Evolutionary conservation across 1,140 invertebrate species (phyloP).

Genomic region (Tetramorium simillimum): DNA sequence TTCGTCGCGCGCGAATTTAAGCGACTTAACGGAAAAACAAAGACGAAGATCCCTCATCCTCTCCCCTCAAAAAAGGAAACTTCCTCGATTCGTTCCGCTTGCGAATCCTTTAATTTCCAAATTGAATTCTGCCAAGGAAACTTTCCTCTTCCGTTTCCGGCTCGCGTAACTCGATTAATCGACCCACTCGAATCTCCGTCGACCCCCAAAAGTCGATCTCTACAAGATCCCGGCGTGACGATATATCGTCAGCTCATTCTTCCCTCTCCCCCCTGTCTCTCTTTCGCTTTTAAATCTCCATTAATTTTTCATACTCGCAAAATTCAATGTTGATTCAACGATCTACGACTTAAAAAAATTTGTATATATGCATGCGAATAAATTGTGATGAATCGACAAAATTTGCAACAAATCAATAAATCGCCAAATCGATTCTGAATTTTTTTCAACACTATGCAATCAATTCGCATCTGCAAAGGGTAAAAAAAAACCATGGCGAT

Average conservation of each 20-base stretch:
- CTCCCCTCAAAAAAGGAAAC: slow-evolving; percentile 41
- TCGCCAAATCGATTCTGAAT: not conserved
- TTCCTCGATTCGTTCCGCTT: slow-evolving; percentile 56
- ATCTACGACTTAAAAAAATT: not conserved
- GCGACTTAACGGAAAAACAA: slow-evolving; percentile 44
- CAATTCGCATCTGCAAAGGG: not conserved
- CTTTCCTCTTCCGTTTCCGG: slow-evolving; percentile 57
- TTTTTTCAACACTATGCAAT: slow-evolving; percentile 2
- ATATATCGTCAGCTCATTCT: slow-evolving; percentile 27
- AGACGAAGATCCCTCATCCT: slow-evolving; percentile 13
- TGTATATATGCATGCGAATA: not conserved
- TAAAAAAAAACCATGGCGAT: slow-evolving; percentile 3
- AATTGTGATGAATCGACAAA: not conserved
- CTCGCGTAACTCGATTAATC: slow-evolving; percentile 61
- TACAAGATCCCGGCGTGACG: slow-evolving; percentile 11
- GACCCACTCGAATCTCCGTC: slow-evolving; percentile 53
- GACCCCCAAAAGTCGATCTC: slow-evolving; percentile 52
- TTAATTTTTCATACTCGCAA: not conserved
- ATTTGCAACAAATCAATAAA: not conserved
- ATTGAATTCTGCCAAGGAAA: slow-evolving; percentile 58
- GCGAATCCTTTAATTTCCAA: slow-evolving; percentile 61
- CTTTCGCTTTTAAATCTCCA: not conserved
- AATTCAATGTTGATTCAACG: not conserved
- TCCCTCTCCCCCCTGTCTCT: not conserved
- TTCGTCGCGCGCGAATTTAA: slow-evolving; percentile 40